Conservation (phyloP, 2,113 vertebrate genomes). For the Syrmaticus mikado region DNA sequence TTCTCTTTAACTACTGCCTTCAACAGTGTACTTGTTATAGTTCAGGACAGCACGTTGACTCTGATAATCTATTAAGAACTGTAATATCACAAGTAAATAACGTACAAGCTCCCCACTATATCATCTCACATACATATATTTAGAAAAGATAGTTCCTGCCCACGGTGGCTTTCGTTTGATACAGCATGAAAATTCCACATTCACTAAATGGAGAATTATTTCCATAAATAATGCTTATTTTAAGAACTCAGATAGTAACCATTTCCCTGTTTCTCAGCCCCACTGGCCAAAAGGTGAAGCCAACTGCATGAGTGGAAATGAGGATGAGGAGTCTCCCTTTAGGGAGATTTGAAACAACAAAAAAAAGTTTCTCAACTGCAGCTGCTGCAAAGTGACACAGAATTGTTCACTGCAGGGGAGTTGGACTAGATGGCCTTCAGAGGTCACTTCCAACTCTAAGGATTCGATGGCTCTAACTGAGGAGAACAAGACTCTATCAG, state of each 20-base stretch:
- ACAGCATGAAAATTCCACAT: neutral
- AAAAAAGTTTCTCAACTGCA: neutral
- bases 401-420: no score
- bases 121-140: neutral
- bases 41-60: neutral
- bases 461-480: no score
- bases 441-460: no score
- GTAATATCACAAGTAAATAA: neutral
- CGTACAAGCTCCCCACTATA: rapidly evolving
- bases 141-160: neutral
- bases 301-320: neutral
- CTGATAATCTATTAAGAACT: neutral
- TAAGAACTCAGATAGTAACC: neutral
- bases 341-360: neutral
- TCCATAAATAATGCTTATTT: neutral
- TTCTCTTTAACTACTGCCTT: neutral
- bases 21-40: neutral
- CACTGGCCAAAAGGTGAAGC: neutral
- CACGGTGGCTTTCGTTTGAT: neutral
- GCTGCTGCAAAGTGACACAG: neutral
- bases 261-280: neutral
- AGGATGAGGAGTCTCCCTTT: neutral
- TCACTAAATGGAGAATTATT: neutral
- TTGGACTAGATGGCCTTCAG: no score
- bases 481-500: no score